Percentiles rank a stretch among this genome's conserved stretches.
phyloP scores from a whole-genome alignment of 2,888 invertebrate species.

The Melinaea marsaeus region DNA sequence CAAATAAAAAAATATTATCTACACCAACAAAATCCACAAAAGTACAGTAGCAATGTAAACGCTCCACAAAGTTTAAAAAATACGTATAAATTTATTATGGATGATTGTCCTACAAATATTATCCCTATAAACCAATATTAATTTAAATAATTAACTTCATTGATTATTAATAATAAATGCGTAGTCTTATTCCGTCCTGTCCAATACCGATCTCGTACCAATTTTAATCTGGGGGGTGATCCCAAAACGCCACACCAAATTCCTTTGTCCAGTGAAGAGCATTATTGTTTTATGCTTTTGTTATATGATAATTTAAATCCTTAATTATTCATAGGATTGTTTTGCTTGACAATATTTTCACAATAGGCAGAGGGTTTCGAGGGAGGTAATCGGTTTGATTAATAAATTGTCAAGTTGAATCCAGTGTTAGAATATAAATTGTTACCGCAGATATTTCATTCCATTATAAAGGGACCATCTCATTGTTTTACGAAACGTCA shows the following conservation, averaged over 20 bases:
- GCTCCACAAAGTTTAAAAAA: too few relatives aligned
- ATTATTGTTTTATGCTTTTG: conserved; percentile 76
- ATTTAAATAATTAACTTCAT: conserved; percentile 3
- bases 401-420: conserved; percentile 79
- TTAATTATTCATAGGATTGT: conserved; percentile 78
- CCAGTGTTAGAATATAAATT: conserved; percentile 76
- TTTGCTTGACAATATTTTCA: conserved; percentile 75
- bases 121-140: too few relatives aligned
- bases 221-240: conserved; percentile 60
- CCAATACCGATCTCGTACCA: conserved; percentile 38
- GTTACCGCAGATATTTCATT: conserved; percentile 76
- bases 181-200: too few relatives aligned
- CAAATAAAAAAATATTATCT: too few relatives aligned
- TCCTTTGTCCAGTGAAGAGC: conserved; percentile 72
- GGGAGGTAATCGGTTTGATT: conserved; percentile 78
- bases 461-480: conserved; percentile 70
- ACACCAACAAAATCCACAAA: too few relatives aligned
- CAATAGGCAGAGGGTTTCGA: conserved; percentile 69
- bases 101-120: too few relatives aligned
- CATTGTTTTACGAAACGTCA: conserved; percentile 76
- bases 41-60: too few relatives aligned
- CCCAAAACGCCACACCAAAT: conserved; percentile 66
- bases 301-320: conserved; percentile 76
- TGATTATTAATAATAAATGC: background rate
- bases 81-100: too few relatives aligned